Percentiles rank a stretch among this genome's conserved stretches.
Conservation (phyloP, 2,888 invertebrate genomes). For the Barypeithes pellucidus region DNA sequence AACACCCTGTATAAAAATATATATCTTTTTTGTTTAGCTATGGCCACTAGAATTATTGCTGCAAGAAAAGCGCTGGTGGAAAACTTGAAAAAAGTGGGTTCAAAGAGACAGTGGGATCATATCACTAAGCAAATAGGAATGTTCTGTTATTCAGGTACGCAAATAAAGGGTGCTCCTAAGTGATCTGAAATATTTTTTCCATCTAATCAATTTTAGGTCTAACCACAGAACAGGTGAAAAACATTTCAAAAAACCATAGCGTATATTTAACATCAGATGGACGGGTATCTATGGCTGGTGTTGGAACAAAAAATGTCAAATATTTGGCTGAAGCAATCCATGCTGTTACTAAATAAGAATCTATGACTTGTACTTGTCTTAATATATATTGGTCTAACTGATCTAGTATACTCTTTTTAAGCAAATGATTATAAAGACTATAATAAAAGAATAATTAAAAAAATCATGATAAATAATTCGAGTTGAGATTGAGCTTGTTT, state of each 20-base stretch:
- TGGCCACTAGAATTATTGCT: conserved; percentile 79
- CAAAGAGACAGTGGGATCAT: conserved; percentile 76
- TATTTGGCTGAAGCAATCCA: conserved; percentile 79
- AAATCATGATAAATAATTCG: too few species aligned
- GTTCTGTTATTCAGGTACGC: conserved; percentile 78
- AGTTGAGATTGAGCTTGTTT: too few species aligned
- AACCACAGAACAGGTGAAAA: conserved; percentile 73
- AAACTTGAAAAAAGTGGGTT: conserved; percentile 75
- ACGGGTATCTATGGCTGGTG: conserved; percentile 78
- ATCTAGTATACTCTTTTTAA: too few species aligned
- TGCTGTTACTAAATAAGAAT: conserved; percentile 73
- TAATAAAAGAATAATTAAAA: too few species aligned
- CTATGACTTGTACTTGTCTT: neutral
- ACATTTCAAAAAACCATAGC: conserved; percentile 76
- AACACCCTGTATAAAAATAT: too few species aligned
- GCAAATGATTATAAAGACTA: too few species aligned
- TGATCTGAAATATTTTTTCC: neutral
- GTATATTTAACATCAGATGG: conserved; percentile 80
- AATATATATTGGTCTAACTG: neutral
- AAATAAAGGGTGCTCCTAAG: neutral
- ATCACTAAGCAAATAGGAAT: conserved; percentile 82
- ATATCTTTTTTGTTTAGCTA: conserved; percentile 60
- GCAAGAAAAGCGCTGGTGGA: conserved; percentile 74
- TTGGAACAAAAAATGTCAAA: conserved; percentile 77
- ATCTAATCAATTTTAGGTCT: conserved; percentile 66